These are phyloP conservation scores for Eclectus roratus DNA, from an alignment of 2,113 vertebrate species.

Conservation along the genomic window DNA sequence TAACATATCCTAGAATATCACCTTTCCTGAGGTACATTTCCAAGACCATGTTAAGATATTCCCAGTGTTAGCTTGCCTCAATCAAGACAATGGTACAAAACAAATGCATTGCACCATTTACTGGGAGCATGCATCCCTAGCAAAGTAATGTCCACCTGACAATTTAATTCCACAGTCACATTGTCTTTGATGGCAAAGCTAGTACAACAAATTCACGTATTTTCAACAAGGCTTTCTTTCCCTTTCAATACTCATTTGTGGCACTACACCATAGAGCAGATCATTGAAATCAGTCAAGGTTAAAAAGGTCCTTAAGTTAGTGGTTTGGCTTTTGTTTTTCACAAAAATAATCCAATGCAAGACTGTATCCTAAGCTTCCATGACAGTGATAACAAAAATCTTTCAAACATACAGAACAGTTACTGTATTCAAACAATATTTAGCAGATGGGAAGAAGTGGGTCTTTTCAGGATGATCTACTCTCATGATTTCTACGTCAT, in stretches of 20 bases:
- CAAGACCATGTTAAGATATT: neutral
- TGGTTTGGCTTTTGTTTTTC: fast-evolving
- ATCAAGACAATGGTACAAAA: fast-evolving
- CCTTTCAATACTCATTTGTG: neutral
- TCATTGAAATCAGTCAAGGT: neutral
- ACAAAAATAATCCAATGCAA: neutral
- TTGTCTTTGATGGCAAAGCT: neutral
- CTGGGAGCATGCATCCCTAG: neutral
- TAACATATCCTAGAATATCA: neutral
- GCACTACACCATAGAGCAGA: neutral
- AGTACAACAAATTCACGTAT: neutral
- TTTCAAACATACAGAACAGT: neutral
- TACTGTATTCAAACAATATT: neutral
- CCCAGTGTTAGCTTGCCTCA: neutral
- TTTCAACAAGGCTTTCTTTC: neutral
- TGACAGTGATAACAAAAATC: neutral
- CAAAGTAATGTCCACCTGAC: neutral
- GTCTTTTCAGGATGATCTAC: neutral
- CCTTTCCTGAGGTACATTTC: neutral
- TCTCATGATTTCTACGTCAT: neutral
- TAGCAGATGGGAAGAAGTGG: neutral
- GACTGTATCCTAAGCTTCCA: neutral
- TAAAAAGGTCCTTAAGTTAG: neutral
- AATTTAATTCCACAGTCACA: neutral
- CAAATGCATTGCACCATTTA: neutral